Evolutionary conservation across 2,797 vertebrate species (phyloP), one percentile per base, ranked within the genome.

Genomic region (Halcyon chelicuti): DNA sequence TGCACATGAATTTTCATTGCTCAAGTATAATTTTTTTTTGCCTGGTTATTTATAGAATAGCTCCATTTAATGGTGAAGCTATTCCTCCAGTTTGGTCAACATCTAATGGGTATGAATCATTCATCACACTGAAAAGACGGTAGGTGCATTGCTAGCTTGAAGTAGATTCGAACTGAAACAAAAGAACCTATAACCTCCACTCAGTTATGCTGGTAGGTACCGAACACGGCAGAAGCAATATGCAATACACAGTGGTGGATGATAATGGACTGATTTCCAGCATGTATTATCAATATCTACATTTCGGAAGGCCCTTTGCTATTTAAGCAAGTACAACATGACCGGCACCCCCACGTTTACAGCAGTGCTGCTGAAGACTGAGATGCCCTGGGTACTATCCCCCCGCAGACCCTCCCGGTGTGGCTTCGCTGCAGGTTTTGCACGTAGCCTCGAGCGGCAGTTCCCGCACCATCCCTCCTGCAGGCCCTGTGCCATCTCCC

Each of bases 251-350:
- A 29, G 8, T 0, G 15, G 6, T 7, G 51, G 60, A 40, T 11
- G 29, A 31, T 12, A 79, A 57, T 0, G 10, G 40, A 29, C 31
- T 60, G 11, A 65, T 19, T 82, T 51, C 19, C n/a, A 39, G 55
- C 0, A 0, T 2, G 1, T 6, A 20, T 11, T 22, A 66, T 1
- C 31, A 42, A 44, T 35, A 75, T 17, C 7, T 10, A 37, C 42
- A 9, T 14, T 31, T 31, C 10, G 4, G 4, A 13, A 14, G 31
- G 28, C 8, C 25, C 14, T n/a, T 33, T 9, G 21, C 46, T 75
- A 62, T 75, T 20, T 0, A 26, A 84, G 17, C 54, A 23, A 42
- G 23, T 4, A 1, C 11, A 35, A 42, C 33, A 8, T 7, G 22
- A 15, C 13, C 10, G n/a, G 33, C 23, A 33, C 8, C 28, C 49